phyloP scores from a whole-genome alignment of 2,888 invertebrate species.

The Teleiodes luculella region DNA sequence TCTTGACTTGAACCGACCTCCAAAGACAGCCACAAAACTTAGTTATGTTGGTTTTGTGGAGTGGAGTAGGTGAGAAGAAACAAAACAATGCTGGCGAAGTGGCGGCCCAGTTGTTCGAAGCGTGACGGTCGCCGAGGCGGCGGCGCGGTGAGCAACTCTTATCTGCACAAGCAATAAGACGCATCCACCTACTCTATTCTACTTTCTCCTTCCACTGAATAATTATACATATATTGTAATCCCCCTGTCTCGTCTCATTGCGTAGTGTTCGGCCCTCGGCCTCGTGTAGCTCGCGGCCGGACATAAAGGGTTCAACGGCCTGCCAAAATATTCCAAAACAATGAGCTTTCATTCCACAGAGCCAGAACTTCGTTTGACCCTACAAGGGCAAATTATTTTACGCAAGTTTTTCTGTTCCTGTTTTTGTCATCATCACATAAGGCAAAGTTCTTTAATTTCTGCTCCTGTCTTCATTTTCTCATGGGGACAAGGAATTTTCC shows the following conservation, averaged over 20 bases:
- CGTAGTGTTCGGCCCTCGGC: too few species aligned
- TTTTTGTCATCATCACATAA: too few species aligned
- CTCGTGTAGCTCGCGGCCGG: constrained; percentile 23
- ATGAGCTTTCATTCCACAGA: not conserved
- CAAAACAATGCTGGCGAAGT: constrained; percentile 43
- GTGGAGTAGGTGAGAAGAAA: constrained; percentile 24
- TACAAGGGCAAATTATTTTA: too few species aligned
- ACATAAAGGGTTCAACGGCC: constrained; percentile 35
- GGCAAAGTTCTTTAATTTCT: too few species aligned
- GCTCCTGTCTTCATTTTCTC: too few species aligned
- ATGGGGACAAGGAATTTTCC: too few species aligned
- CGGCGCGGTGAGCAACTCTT: constrained; percentile 30
- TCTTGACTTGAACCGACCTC: too few species aligned
- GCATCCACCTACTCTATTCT: constrained; percentile 26
- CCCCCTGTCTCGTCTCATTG: too few species aligned
- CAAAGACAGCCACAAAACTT: too few species aligned
- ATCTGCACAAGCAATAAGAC: constrained; percentile 38
- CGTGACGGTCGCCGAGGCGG: constrained; percentile 41
- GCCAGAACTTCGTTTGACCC: not conserved
- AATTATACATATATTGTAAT: too few species aligned
- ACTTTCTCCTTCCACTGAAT: constrained; percentile 28
- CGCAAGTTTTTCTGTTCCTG: too few species aligned
- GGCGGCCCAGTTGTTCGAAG: constrained; percentile 52
- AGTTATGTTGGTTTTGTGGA: not conserved
- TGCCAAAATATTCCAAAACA: constrained; percentile 25